Base-by-base conservation (phyloP, 2,113 vertebrate genomes). In the Phaethornis superciliosus region DNA sequence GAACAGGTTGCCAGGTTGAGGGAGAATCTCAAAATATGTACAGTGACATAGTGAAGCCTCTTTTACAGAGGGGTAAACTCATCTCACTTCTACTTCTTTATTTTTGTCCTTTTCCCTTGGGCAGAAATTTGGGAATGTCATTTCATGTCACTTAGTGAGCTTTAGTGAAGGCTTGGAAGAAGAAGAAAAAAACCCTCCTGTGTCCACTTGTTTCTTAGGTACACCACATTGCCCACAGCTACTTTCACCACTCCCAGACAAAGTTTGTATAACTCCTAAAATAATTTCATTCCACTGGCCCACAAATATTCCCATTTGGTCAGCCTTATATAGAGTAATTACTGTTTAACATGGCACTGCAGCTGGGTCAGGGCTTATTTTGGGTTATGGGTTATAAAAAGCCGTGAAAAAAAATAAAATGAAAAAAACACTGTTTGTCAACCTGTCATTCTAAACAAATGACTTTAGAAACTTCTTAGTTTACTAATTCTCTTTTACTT, bases 311-410 rank as follows among this genome's bases (percentile, higher is more conserved):
- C 88, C 86, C 90, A 10, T 87, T 93, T 92, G 94, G 97, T 68
- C 88, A 94, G 95, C 88, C 65, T 85, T 93, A 82, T 84, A 88
- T 93, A 96, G 86, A 95, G 74, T 93, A 94, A 93, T 67, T 96
- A 92, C 95, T 97, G 96, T 97, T 96, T 94, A 93, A 95, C 88
- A 93, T 81, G 84, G 89, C 95, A 91, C 71, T 4, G 2, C 91
- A 91, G 67, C 92, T 92, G 63, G 91, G 51, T 22, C 83, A 77
- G 94, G 89, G 90, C 92, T 87, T 97, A 97, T 97, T 97, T 97
- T 93, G 88, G 63, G 55, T 63, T 75, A 23, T 49, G 67, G 94
- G 95, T 88, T 98, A 97, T 94, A 97, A 97, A 97, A 97, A 96
- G 64, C 71, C 89, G 72, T 84, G 65, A 47, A 44, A 42, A 58